These are phyloP conservation scores for Luperina testacea DNA, from an alignment of 2,888 invertebrate genomes.

Conservation along the genomic window DNA sequence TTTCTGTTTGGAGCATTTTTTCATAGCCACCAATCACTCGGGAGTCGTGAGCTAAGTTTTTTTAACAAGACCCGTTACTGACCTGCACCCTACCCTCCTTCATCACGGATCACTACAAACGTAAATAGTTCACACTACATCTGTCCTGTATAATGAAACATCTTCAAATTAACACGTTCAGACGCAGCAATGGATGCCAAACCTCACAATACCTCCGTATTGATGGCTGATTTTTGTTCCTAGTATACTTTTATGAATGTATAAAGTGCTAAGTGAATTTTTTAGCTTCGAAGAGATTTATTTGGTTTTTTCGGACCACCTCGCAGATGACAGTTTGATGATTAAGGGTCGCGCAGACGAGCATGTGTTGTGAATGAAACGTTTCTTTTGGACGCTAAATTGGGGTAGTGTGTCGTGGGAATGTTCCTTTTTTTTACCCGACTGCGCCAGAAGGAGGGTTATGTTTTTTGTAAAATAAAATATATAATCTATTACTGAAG, in stretches of 20 bases:
- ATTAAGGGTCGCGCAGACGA: conserved; percentile 71
- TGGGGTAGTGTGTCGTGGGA: conserved; percentile 65
- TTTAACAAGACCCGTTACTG: conserved; percentile 81
- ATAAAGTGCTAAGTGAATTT: conserved; percentile 78
- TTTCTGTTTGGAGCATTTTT: conserved; percentile 76
- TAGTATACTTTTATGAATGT: conserved; percentile 68
- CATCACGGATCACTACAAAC: conserved; percentile 61
- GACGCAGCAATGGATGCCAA: conserved; percentile 62
- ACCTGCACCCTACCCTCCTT: conserved; percentile 74
- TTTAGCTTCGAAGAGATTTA: conserved; percentile 67
- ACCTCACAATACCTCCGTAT: conserved; percentile 32
- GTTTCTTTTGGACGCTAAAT: conserved; percentile 55
- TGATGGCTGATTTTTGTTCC: conserved; percentile 44
- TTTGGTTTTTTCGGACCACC: conserved; percentile 77
- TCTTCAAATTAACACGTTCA: conserved; percentile 37
- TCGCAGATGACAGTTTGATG: conserved; percentile 70
- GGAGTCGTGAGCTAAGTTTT: conserved; percentile 86
- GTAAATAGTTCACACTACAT: conserved; percentile 65
- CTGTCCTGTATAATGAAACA: conserved; percentile 43
- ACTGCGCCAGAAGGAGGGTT: too few relatives aligned
- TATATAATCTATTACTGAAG: not conserved
- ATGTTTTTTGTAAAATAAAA: too few relatives aligned
- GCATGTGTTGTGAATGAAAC: conserved; percentile 72
- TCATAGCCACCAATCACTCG: conserved; percentile 80
- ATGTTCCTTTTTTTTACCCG: conserved; percentile 16